Conservation (phyloP, 2,797 vertebrate genomes). For the Naso thynnoides region DNA sequence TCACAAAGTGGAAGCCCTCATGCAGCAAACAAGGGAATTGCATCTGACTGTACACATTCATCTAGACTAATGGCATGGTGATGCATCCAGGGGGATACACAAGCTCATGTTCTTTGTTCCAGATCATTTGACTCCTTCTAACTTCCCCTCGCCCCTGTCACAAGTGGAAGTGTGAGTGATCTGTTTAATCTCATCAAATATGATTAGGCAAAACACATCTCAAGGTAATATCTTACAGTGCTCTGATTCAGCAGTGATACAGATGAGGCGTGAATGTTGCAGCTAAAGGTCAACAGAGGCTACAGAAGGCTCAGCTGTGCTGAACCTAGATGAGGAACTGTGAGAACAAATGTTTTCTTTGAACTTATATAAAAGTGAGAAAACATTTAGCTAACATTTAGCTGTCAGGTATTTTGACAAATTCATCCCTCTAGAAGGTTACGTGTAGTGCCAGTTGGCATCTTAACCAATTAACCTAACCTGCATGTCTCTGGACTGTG, state of each 20-base stretch:
- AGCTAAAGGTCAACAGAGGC: conserved; percentile 35
- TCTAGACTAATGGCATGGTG: conserved; percentile 75
- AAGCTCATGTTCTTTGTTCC: conserved; percentile 79
- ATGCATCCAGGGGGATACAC: conserved; percentile 73
- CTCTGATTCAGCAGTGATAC: conserved; percentile 43
- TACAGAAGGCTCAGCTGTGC: conserved; percentile 6
- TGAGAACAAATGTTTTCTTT: conserved; percentile 6
- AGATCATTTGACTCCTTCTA: conserved; percentile 77
- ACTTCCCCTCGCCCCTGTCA: conserved; percentile 68
- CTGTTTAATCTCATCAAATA: conserved; percentile 78
- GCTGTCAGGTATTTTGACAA: conserved; percentile 7
- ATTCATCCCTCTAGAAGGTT: conserved; percentile 1
- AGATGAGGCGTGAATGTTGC: conserved; percentile 53
- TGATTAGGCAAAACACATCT: conserved; percentile 76
- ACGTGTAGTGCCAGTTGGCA: conserved; percentile 8
- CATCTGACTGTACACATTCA: conserved; percentile 76
- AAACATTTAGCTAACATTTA: conserved; percentile 12
- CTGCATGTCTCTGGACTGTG: too few relatives aligned
- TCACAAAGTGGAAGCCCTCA: conserved; percentile 71
- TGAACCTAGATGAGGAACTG: conserved; percentile 3
- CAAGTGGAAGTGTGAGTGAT: conserved; percentile 67
- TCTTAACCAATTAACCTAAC: too few relatives aligned
- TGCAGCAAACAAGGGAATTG: conserved; percentile 77
- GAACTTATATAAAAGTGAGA: conserved; percentile 2
- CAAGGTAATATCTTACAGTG: conserved; percentile 62